Evolutionary conservation across 2,113 vertebrate species (phyloP), one percentile per base, ranked within the genome.

Genomic region (Sebastes schlegelii): DNA sequence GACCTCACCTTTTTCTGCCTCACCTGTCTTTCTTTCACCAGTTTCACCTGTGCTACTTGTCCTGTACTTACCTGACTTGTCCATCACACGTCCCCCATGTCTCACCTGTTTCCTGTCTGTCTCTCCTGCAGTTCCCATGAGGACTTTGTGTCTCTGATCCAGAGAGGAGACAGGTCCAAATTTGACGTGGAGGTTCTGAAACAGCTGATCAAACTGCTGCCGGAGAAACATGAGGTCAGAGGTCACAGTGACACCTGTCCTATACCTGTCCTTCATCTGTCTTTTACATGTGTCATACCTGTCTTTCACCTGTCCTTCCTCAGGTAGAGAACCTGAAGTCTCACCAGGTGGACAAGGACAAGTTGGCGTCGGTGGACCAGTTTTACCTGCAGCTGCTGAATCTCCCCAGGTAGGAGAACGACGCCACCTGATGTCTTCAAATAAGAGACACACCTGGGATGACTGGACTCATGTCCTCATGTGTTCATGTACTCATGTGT

Each of bases 211-310:
- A 99, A 97, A 83, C 95, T 99, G 14, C 95, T 98, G 23, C 97
- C 98, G 0, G 97, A 99, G 92, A 98, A 97, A 80, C 96, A 98
- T 0, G 98, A 99, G 96, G 98, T 98, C 79, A 91, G 95, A 84
- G 55, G 43, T 65, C n/a, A 76, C 49, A 17, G 45, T 3, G 42
- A 34, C 49, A 2, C 14, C 66, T 42, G 34, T 43, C 13, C 65
- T 75, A 49, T 11, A 63, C 43, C 11, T 23, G 16, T 66, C 8
- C 14, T 3, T 51, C 17, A 54, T 10, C 11, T 45, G 16, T 49
- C 45, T 4, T 2, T 1, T 11, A 23, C 43, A 3, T 57, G 68
- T 48, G 13, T 52, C 1, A 45, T 43, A 58, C 51, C 42, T 60
- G 52, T 72, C 11, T 26, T 2, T 43, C 51, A 9, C 81, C 9